Evolutionary conservation across 1,140 invertebrate genomes (phyloP), one percentile per base, ranked within the genome.

Genomic region (Berghia stephanieae): DNA sequence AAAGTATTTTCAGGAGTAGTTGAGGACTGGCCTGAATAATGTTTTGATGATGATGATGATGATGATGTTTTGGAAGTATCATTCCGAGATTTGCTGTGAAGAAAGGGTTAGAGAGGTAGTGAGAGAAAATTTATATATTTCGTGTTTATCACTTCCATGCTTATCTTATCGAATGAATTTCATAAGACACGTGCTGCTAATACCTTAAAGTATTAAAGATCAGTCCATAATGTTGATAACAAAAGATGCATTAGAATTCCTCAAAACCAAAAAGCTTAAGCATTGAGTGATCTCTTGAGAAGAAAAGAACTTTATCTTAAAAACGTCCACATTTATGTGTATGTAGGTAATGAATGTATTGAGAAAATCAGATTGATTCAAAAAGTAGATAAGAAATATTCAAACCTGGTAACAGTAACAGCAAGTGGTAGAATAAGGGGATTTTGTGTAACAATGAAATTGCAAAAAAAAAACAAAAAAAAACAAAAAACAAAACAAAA

Each of bases 401-500:
- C 6, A 60, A n/a, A 31, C 24, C 8, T 27, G n/a, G n/a, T 6
- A 8, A 5, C 6, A 60, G n/a, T 27, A 60, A n/a, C 24, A 60
- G 57, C 8, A 60, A 5, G 34, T 27, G 57, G n/a, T 27, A n/a
- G 34, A 60, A n/a, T 27, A 5, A 31, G 57, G n/a, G n/a, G 34
- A n/a, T 27, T 10, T 27, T 27, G 5, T 27, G 34, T 6, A n/a
- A 60, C n/a, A 60, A 60, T n/a, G 34, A 60, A n/a, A 60, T 8
- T 10, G n/a, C 24, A 5, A 60, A 60, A n/a, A 60, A 60, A 31
- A 8, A n/a, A 31, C 5, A 60, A n/a, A n/a, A 60, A n/a, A n/a
- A 60, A n/a, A 60, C 24, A 31, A 60, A 60, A 31, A n/a, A n/a
- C 24, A 60, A n/a, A 60, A 60, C 8, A 60, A 60, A n/a, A 60